Base-by-base conservation (phyloP, 2,797 vertebrate genomes). In the Adelosebastes latens region DNA sequence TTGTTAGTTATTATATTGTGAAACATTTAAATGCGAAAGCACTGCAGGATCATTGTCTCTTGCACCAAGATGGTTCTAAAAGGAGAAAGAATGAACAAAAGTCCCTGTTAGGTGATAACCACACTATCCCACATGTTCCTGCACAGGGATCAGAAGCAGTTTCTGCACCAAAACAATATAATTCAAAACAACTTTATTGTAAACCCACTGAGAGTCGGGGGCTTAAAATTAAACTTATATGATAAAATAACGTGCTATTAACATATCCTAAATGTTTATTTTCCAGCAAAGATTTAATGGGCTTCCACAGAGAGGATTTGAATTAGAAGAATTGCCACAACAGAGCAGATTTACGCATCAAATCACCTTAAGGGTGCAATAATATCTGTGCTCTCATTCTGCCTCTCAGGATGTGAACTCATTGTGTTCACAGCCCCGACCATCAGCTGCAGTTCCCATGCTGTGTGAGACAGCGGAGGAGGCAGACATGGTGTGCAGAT, bases 401-500 rank as follows among this genome's bases (percentile, higher is more conserved):
- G 74, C 70, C 39, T 82, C 72, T 63, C 24, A 2, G 56, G 75
- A 72, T 65, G 66, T 27, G 77, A 87, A 55, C 73, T 75, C 53
- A 63, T 66, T 77, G 72, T 68, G 31, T 80, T 86, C 72, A 65
- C 80, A 85, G 76, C 58, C 68, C 34, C 0, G 14, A 13, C 80
- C 66, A 42, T 86, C 80, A 79, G 82, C 80, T 56, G 39, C 20
- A 22, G 69, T 27, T 22, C 8, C 53, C 84, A 60, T 34, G 84
- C 85, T 86, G 86, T 70, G 84, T 56, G 71, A 82, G 73, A 65
- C 81, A 84, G 79, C 22, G 34, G 53, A 61, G 59, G 65, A 85
- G 77, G 78, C 88, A 80, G 72, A 79, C 86, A 70, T 72, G 56
- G 82, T 34, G 83, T 79, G 79, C 72, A 67, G 77, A 87, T 81